Evolutionary conservation across 1,140 invertebrate genomes (phyloP).

Genomic region (Caenorhabditis briggsae): DNA sequence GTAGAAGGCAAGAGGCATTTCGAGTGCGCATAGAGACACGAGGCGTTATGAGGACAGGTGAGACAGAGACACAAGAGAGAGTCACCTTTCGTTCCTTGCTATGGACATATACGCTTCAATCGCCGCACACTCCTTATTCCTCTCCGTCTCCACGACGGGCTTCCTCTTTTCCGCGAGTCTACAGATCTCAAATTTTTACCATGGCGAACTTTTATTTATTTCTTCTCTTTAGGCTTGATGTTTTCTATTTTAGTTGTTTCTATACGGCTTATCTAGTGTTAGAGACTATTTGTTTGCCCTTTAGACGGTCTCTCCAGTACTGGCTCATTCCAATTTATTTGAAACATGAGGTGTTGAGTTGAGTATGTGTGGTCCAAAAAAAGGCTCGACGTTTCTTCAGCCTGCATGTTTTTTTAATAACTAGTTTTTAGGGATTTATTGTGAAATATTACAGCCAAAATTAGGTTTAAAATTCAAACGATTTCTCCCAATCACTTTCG

Average conservation of each 20-base stretch:
- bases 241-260: slow-evolving; percentile 1
- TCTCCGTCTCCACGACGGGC: slow-evolving; percentile 36
- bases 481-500: no score
- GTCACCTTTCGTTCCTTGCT: slow-evolving; percentile 45
- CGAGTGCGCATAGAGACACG: slow-evolving; percentile 24
- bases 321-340: neutral
- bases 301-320: neutral
- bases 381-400: no score
- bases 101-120: slow-evolving; percentile 20
- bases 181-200: slow-evolving; percentile 16
- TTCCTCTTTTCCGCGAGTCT: slow-evolving; percentile 18
- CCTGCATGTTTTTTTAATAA: no score
- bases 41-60: slow-evolving; percentile 29
- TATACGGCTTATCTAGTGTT: neutral
- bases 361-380: neutral
- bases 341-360: neutral
- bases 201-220: slow-evolving; percentile 23
- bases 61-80: slow-evolving; percentile 27
- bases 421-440: no score
- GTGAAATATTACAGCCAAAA: no score
- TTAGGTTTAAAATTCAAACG: no score
- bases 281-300: slow-evolving; percentile 22
- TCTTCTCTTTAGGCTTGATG: neutral
- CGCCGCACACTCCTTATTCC: slow-evolving; percentile 48
- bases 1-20: slow-evolving; percentile 26